These are phyloP conservation scores for Bombyx mori DNA, from an alignment of 1,140 invertebrate species.

Conservation along the genomic window ASM3026992v2 NC_085119.1:11910001-11910500, in stretches of 20 bases:
- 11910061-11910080: no score
- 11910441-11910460: no score
- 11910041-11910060: no score
- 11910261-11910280: conserved; percentile 49
- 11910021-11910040: no score
- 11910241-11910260: conserved; percentile 30
- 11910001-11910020: no score
- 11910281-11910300: conserved; percentile 35
- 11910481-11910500: no score
- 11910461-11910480: no score
- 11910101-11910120: no score
- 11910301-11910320: conserved; percentile 69
- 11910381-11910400: conserved; percentile 26
- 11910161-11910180: conserved; percentile 24
- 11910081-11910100: no score
- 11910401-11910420: conserved; percentile 1
- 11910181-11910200: conserved; percentile 31
- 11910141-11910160: no score
- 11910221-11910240: conserved; percentile 41
- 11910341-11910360: conserved; percentile 74
- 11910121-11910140: no score
- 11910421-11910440: no score
- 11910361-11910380: conserved; percentile 66
- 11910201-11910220: conserved; percentile 18
- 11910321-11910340: conserved; percentile 69